Evolutionary conservation across 92 coral and sea anemone species (phyloP).

Genomic region (Epizoanthus scotinus): DNA sequence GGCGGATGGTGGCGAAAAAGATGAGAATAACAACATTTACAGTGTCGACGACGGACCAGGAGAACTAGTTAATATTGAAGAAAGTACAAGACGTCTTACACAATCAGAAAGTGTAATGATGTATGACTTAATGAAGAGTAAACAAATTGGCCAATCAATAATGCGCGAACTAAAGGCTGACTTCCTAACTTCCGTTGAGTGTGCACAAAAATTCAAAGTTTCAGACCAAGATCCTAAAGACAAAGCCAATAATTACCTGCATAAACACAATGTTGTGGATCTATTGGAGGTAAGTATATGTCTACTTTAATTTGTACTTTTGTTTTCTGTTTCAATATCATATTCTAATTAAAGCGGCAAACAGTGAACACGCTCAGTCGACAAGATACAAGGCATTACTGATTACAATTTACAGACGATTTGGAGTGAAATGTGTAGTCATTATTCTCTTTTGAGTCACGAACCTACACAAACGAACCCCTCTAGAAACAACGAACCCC

Average conservation of each 20-base stretch:
- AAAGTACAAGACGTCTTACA: neutral
- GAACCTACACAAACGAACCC: no score
- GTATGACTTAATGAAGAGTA: neutral
- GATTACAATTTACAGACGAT: neutral
- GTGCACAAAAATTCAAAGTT: neutral
- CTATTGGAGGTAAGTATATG: slow-evolving; percentile 24
- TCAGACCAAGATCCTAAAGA: slow-evolving; percentile 12
- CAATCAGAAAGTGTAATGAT: neutral
- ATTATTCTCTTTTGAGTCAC: neutral
- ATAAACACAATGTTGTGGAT: slow-evolving; percentile 21
- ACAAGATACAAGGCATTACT: neutral
- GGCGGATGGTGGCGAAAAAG: slow-evolving; percentile 1
- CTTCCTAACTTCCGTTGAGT: slow-evolving; percentile 12
- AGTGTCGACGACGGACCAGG: neutral
- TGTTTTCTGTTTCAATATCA: neutral
- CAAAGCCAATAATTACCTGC: slow-evolving; percentile 8
- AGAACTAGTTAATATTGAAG: neutral
- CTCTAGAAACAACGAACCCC: no score
- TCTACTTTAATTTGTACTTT: neutral
- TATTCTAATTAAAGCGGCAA: no score
- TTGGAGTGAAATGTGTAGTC: no score
- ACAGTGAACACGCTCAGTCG: neutral
- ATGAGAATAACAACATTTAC: neutral
- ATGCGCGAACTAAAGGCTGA: slow-evolving; percentile 13
- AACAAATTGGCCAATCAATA: neutral